Conservation (phyloP, 2,797 vertebrate species). For the Rhadinocentrus ornatus region DNA sequence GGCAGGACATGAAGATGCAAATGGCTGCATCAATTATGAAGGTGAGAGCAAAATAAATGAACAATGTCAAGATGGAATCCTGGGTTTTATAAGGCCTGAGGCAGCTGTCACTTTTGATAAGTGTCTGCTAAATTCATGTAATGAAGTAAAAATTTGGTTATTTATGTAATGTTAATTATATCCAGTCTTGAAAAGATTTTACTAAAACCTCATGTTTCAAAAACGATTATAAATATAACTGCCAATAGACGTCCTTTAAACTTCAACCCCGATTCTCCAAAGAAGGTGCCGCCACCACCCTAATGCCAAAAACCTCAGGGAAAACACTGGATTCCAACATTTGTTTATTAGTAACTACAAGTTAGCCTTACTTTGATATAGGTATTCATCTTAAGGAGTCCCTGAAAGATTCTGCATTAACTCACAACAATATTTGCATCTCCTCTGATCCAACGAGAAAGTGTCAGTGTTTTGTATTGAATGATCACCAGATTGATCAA, state of each 20-base stretch:
- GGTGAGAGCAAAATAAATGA: conserved; percentile 77
- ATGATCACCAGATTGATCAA: not conserved
- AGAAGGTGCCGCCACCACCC: too few species aligned
- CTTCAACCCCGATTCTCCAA: too few species aligned
- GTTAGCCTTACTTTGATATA: not conserved
- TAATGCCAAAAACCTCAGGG: too few species aligned
- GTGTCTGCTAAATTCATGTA: not conserved
- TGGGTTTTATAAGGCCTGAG: not conserved
- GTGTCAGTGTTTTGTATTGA: not conserved
- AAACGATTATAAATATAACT: not conserved
- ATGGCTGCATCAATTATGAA: conserved; percentile 97
- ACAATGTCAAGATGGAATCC: not conserved
- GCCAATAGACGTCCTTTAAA: not conserved
- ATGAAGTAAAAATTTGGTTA: not conserved
- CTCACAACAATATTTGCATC: not conserved
- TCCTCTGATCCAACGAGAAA: not conserved
- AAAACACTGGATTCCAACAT: not conserved
- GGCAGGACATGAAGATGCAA: conserved; percentile 93
- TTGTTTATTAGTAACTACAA: not conserved
- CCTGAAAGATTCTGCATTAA: not conserved
- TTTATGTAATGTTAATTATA: not conserved
- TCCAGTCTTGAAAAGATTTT: not conserved
- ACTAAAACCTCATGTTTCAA: not conserved
- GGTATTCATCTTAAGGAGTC: not conserved
- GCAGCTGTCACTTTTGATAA: not conserved